Percentiles rank a stretch among this genome's conserved stretches.
phyloP scores from a whole-genome alignment of 2,888 invertebrate genomes.

The Thelaira solivaga region DNA sequence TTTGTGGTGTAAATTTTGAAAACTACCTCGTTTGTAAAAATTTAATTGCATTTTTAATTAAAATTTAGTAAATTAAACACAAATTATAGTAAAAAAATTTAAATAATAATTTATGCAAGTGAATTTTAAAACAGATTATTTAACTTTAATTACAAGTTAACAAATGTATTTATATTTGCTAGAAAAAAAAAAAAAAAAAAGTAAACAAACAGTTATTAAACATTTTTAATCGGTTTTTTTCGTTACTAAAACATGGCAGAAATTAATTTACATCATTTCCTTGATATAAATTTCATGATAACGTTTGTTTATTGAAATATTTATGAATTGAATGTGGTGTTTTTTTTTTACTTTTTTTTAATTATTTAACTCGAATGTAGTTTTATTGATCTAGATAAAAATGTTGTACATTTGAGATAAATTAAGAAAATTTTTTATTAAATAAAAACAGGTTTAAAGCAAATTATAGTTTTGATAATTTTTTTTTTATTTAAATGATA shows the following conservation, averaged over 20 bases:
- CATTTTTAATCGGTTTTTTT: neutral
- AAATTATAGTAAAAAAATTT: conserved; percentile 35
- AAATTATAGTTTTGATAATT: too few species aligned
- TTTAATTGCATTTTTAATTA: conserved; percentile 59
- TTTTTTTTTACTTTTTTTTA: too few species aligned
- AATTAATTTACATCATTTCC: neutral
- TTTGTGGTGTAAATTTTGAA: neutral
- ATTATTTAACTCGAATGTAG: neutral
- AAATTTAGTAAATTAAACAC: conserved; percentile 57
- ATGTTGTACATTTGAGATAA: too few species aligned
- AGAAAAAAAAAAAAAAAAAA: conserved; percentile 4
- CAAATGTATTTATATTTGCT: conserved; percentile 28
- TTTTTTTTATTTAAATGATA: too few species aligned
- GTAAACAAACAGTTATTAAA: conserved; percentile 1
- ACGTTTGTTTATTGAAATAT: conserved; percentile 9
- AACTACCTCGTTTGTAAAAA: neutral
- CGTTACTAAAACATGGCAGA: too few species aligned
- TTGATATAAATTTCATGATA: too few species aligned
- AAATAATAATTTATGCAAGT: conserved; percentile 29
- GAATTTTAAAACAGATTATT: conserved; percentile 53
- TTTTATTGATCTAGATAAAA: neutral
- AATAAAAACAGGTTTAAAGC: too few species aligned
- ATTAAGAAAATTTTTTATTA: too few species aligned
- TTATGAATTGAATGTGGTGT: neutral
- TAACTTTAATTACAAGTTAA: conserved; percentile 52